Evolutionary conservation across 2,797 vertebrate species (phyloP), one percentile per base, ranked within the genome.

Genomic region (Coranthus polyacanthus): DNA sequence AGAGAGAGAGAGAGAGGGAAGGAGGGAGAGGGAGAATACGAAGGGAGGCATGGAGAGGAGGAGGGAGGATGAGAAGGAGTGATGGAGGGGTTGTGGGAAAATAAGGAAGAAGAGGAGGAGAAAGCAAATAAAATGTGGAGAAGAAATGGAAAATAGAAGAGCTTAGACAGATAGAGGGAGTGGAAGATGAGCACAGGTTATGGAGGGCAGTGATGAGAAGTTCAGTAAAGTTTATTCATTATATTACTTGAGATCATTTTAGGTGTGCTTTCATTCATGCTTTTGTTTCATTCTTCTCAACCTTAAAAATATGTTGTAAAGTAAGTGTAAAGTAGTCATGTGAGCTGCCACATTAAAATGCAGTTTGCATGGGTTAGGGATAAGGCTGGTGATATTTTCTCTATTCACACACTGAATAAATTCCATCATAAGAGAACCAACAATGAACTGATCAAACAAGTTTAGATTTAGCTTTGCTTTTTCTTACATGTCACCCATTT

Each of bases 31-130:
- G 44, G 68, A 15, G 38, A 43, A 57, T 41, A 57, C 26, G 8
- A 8, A 16, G 26, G 39, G 72, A 26, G 51, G 50, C 42, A 66
- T 44, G 50, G 52, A 60, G 45, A 59, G 53, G 42, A 52, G 58
- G 65, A 64, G 52, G 56, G 46, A 55, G 50, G 46, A 69, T 54
- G 71, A 63, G 63, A 22, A 54, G 18, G 45, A 54, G 43, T 58
- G 26, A 54, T 17, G 53, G 60, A 16, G 32, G 21, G 43, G 57
- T 34, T 8, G 44, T 42, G n/a, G 29, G 32, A 29, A 43, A 47
- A 42, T 1, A 13, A 34, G 41, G 37, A 29, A 24, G 17, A 20
- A 21, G n/a, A 34, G 41, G 37, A 29, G 32, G 17, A 20, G 21
- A 12, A 18, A 24, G 32, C 18, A 41, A 17, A 26, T 22, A 17